Base-by-base conservation (phyloP, 2,113 vertebrate genomes). In the Proterorhinus semilunaris region DNA sequence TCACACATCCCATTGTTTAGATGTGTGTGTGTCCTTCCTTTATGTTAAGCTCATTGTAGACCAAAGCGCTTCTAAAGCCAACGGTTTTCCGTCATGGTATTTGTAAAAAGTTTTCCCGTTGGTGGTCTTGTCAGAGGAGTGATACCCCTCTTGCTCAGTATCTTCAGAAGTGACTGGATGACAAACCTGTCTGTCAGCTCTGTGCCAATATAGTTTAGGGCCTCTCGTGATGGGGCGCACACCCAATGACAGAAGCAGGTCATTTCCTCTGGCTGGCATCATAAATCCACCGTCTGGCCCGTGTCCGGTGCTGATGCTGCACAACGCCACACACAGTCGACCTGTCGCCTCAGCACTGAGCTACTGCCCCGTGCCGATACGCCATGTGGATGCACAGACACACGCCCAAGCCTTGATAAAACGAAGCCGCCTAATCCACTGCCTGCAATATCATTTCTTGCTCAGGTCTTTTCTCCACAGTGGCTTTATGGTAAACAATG, bases 191-290 rank as follows among this genome's bases (percentile, higher is more conserved):
- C 91, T 93, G 91, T 92, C 92, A 93, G 86, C 79, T 78, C 88
- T 81, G 89, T 93, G 92, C 91, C 92, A 91, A 91, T 92, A 90
- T 92, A 92, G 91, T 93, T 93, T 93, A 92, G 91, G 87, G 90
- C 86, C 86, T 88, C 90, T 91, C 90, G 89, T 93, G 92, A 92
- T 92, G 92, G 91, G 92, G 87, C 89, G 89, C 90, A 90, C 91
- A 89, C 91, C 86, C 91, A 91, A 86, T 93, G 92, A 93, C 92
- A 93, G 92, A 93, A 93, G 89, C 91, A 86, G 92, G 92, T 93
- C 92, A 92, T 92, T 92, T 91, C 91, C 83, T 80, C 71, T 87
- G 78, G 54, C 87, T 88, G 85, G 85, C 85, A 78, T 92, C 91
- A 92, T 93, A 93, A 93, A 93, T 93, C 88, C 87, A 91, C 84